phyloP scores from a whole-genome alignment of 2,888 invertebrate genomes.

The Drosophila rellima region DNA sequence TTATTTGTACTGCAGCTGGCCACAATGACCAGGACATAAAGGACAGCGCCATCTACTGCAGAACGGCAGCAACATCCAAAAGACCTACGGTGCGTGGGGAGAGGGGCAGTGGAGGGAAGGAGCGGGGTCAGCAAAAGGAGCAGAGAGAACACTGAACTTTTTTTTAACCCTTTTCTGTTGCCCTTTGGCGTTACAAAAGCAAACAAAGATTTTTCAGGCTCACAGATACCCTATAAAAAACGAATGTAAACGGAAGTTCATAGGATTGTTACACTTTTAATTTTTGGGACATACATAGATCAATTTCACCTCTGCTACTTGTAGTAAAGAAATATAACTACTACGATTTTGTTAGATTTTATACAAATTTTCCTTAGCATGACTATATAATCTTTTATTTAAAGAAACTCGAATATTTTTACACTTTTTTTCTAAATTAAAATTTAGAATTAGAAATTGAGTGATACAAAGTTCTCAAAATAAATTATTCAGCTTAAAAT shows the following conservation, averaged over 20 bases:
- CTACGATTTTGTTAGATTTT: not conserved
- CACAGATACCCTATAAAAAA: slow-evolving; percentile 7
- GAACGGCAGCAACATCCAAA: slow-evolving; percentile 1
- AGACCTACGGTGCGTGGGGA: not conserved
- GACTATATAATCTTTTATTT: too few species aligned
- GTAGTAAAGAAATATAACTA: not conserved
- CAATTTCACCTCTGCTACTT: not conserved
- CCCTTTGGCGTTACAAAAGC: slow-evolving; percentile 42
- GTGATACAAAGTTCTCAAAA: too few species aligned
- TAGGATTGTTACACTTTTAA: not conserved
- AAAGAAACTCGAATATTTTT: too few species aligned
- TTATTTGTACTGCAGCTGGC: slow-evolving; percentile 74
- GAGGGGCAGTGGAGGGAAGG: too few species aligned
- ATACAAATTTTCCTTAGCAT: not conserved
- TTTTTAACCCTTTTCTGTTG: slow-evolving; percentile 63
- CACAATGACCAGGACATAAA: slow-evolving; percentile 69
- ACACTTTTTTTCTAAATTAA: too few species aligned
- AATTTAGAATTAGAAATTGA: too few species aligned
- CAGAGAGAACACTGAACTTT: slow-evolving; percentile 21
- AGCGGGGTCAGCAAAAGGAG: not conserved
- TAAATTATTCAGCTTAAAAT: too few species aligned
- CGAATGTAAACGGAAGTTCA: too few species aligned
- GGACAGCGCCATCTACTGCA: slow-evolving; percentile 32
- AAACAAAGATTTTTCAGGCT: not conserved
- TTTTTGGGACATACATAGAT: not conserved